Evolutionary conservation across 2,888 invertebrate species (phyloP), one percentile per base, ranked within the genome.

Genomic region (Apodemia mormo): DNA sequence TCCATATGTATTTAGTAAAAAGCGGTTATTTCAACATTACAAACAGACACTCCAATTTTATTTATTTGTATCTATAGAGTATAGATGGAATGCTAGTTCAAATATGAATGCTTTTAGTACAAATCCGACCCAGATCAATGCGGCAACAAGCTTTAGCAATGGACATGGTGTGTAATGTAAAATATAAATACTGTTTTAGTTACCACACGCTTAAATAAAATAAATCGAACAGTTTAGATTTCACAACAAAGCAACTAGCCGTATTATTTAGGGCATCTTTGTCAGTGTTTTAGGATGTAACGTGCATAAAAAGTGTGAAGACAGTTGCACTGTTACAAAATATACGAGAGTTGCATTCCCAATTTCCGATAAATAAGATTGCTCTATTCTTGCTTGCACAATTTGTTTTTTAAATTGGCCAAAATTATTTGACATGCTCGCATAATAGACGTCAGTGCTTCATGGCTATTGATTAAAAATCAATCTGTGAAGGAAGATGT

Each of bases 321-420:
- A 71, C 69, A 76, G 79, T 85, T 85, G 85, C 82, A 85, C 79
- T 82, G 74, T 86, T 86, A 78, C 85, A 82, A 85, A 81, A 85
- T 84, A 76, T 71, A 77, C 77, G 72, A 78, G 76, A 71, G 78
- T 84, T 84, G 83, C 85, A 85, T 84, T 78, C 78, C 76, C 76
- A 73, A 78, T 77, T 80, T 77, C 79, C 74, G 78, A 78, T 80
- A 76, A 78, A 76, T 75, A 76, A 83, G 81, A 82, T 81, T 40
- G 29, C 67, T 69, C 61, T 69, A 70, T 72, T 52, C 6, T 52
- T 71, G 67, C 69, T 78, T 77, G 70, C 77, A 77, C 72, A 79
- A 78, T 70, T 73, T 54, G 70, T 73, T 71, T 71, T 71, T 76
- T 72, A 77, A 72, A 40, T 40, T 73, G 69, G 75, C 73, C 74